A percentile compares a stretch with the other conserved stretches of the same genome.
Conservation (phyloP, 2,888 invertebrate species). For the Rhynchonema sp. region DNA sequence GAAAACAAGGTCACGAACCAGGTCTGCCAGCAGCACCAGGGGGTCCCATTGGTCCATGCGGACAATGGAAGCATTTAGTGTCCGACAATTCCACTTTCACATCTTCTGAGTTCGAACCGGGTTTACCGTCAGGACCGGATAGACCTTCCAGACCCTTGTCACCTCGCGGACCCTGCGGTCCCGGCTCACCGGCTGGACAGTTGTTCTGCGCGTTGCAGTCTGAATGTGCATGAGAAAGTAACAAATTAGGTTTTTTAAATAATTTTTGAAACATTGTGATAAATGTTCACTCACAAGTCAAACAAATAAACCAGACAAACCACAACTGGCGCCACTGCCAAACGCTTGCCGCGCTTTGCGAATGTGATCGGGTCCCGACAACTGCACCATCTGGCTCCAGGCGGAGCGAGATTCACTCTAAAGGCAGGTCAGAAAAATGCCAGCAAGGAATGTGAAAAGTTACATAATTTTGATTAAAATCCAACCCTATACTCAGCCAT, state of each 20-base stretch:
- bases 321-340: no score
- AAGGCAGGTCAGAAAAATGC: not conserved
- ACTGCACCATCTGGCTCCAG: no score
- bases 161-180: not conserved
- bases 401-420: not conserved
- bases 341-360: no score
- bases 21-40: not conserved
- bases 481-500: not conserved
- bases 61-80: not conserved
- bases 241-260: not conserved
- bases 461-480: not conserved
- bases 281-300: not conserved
- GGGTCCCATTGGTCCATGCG: not conserved
- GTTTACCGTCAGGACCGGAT: not conserved
- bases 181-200: not conserved
- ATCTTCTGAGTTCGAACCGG: not conserved
- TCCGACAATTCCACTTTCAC: not conserved
- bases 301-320: not conserved
- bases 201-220: not conserved
- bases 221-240: not conserved
- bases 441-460: not conserved
- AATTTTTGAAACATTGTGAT: not conserved
- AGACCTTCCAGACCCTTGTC: not conserved
- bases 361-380: no score
- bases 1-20: not conserved